Evolutionary conservation across 2,888 invertebrate genomes (phyloP).

Genomic region (Microctonus aethiopoides): DNA sequence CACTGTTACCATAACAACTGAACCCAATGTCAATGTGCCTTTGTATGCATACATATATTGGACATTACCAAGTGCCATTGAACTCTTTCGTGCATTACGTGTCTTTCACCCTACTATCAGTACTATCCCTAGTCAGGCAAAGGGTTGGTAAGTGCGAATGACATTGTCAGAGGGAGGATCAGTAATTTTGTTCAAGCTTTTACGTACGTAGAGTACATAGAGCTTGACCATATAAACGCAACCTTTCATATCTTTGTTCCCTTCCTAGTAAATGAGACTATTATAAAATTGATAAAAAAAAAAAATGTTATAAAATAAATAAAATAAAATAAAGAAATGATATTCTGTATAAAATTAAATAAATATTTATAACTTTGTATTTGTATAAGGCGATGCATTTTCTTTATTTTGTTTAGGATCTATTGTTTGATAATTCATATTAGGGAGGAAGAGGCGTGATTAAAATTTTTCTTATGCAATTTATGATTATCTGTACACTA

Average conservation of each 20-base stretch:
- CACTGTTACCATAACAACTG: slow-evolving; percentile 53
- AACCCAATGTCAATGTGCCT: slow-evolving; percentile 8
- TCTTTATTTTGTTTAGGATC: no score
- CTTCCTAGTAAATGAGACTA: neutral
- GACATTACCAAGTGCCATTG: slow-evolving; percentile 45
- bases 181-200: neutral
- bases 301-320: no score
- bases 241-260: neutral
- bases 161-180: slow-evolving; percentile 28
- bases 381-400: no score
- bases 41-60: neutral
- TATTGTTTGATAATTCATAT: neutral
- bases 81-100: slow-evolving; percentile 48
- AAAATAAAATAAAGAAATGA: no score
- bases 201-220: no score
- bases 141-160: slow-evolving; percentile 37
- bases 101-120: no score
- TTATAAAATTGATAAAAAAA: neutral
- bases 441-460: neutral
- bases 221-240: neutral
- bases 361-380: no score
- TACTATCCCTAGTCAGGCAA: slow-evolving; percentile 27
- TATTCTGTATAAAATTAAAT: no score
- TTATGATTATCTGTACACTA: neutral
- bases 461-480: neutral